Base-by-base conservation (phyloP, 2,113 vertebrate species). In the Picathartes gymnocephalus region DNA sequence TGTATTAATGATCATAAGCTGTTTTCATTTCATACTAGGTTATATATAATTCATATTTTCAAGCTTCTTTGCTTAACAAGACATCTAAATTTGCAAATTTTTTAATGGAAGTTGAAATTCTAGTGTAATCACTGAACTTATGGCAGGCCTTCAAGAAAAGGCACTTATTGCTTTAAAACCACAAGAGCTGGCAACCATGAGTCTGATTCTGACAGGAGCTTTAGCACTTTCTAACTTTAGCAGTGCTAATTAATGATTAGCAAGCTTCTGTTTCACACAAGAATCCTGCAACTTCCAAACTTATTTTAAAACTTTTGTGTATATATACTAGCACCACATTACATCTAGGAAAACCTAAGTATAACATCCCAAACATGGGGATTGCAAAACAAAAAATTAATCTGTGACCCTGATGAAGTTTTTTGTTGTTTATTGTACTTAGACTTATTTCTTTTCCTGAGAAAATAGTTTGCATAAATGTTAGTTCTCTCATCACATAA, bases 171-270 rank as follows among this genome's bases (percentile, higher is more conserved):
- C 76, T 62, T 65, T 57, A 70, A 86, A 93, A 83, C 18, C 39
- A 54, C 39, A 37, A 86, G 50, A 73, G 33, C 17, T 92, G 54
- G 47, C 62, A 88, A 88, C 35, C 81, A 39, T 10, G 3, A 74
- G 6, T 60, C 33, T 64, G 51, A 71, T 64, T 64, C 31, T 90
- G 69, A 93, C 68, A 92, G 60, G 60, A 74, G 30, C 31, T 93
- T 92, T 84, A 95, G 37, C 73, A 71, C 60, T 48, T 93, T 84
- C 68, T 86, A 74, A 84, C 31, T 93, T 86, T 86, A 83, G 60
- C 15, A 50, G 35, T 78, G 64, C 39, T 92, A 96, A 94, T 91
- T 88, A 96, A 88, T 71, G 76, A 86, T 93, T 91, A 92, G 51
- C 48, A 64, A 82, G 53, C 13, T 85, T 79, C 70, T 91, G 53